Conservation (phyloP, 2,797 vertebrate species). For the Loriculus beryllinus region DNA sequence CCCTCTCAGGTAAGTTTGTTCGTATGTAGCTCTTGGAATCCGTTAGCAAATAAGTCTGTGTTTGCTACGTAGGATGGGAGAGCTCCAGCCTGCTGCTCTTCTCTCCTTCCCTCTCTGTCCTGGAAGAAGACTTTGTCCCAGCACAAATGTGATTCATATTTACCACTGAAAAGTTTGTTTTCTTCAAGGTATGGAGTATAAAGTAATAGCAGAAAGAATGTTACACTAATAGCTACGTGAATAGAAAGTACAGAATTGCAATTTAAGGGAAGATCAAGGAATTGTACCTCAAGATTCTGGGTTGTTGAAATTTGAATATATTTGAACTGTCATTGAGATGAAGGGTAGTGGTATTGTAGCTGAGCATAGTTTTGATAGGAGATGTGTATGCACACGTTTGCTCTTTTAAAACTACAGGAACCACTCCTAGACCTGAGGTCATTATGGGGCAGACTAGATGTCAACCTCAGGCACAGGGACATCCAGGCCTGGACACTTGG, state of each 20-base stretch:
- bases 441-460: background rate
- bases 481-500: background rate
- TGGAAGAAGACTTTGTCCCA: background rate
- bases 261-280: background rate
- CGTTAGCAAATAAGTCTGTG: background rate
- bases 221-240: background rate
- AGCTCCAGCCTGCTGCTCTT: background rate
- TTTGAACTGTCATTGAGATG: background rate
- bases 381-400: background rate
- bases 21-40: background rate
- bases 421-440: background rate
- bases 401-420: background rate
- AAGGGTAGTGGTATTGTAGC: background rate
- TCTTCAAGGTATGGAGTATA: background rate
- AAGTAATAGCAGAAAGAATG: background rate
- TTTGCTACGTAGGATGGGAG: background rate
- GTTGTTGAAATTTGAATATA: background rate
- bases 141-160: background rate
- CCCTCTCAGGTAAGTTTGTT: background rate
- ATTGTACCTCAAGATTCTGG: accelerated
- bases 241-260: background rate
- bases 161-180: background rate
- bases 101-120: background rate
- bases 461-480: accelerated
- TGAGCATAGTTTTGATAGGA: background rate